These are phyloP conservation scores for Crambe crambe DNA, from an alignment of 37 sponge, comb jelly and placozoan genomes.

Conservation along the genomic window DNA sequence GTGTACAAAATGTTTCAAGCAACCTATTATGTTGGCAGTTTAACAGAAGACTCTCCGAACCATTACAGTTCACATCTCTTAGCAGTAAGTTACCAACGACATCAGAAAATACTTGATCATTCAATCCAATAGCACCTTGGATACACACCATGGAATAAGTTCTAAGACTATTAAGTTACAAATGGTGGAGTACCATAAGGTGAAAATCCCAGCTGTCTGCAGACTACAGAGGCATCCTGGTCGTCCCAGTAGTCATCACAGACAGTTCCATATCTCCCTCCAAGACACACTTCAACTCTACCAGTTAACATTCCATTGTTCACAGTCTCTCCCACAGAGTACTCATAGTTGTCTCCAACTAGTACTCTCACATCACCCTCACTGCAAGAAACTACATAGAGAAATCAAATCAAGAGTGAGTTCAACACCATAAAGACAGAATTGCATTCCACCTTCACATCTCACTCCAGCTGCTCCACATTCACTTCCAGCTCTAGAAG, in stretches of 20 bases:
- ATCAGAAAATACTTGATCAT: conserved; percentile 1
- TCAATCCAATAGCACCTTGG: conserved; percentile 15
- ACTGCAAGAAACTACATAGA: conserved; percentile 15
- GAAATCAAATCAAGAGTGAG: not conserved
- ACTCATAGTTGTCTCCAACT: not conserved
- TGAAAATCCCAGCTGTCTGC: conserved; percentile 35
- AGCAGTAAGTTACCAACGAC: not conserved
- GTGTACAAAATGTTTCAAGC: not conserved
- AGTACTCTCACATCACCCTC: conserved; percentile 18
- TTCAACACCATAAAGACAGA: not conserved
- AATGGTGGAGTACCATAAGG: conserved; percentile 19
- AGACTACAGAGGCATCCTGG: conserved; percentile 40
- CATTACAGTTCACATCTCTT: conserved; percentile 25
- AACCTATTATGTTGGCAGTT: conserved; percentile 1
- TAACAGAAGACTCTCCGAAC: conserved; percentile 13
- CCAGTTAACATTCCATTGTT: conserved; percentile 11
- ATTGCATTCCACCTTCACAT: conserved; percentile 4
- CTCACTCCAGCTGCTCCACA: conserved; percentile 32
- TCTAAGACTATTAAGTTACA: not conserved
- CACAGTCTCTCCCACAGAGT: not conserved
- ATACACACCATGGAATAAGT: not conserved
- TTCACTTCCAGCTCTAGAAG: not conserved
- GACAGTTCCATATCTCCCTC: conserved; percentile 34
- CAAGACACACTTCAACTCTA: conserved; percentile 41
- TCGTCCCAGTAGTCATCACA: conserved; percentile 39